A percentile compares a stretch with the other conserved stretches of the same genome.
phyloP scores from a whole-genome alignment of 2,888 invertebrate species.

The Aphidius colemani region DNA sequence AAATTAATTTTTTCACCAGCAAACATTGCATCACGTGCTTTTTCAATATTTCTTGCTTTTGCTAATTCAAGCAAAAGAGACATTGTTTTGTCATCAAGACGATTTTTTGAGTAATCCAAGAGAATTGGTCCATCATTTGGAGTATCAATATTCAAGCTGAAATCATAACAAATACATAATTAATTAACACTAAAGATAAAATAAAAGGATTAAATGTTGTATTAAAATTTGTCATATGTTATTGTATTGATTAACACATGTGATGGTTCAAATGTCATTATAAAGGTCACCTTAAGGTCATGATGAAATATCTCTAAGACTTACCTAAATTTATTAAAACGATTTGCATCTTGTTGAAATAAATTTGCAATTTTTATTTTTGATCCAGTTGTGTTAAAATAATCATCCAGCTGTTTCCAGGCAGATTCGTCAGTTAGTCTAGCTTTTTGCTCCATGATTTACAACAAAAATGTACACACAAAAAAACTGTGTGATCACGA shows the following conservation, averaged over 20 bases:
- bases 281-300: conserved; percentile 52
- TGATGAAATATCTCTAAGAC: conserved; percentile 33
- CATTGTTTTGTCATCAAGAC: conserved; percentile 79
- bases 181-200: neutral
- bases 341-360: conserved; percentile 77
- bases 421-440: conserved; percentile 70
- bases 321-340: conserved; percentile 91
- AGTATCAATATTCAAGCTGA: conserved; percentile 75
- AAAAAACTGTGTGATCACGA: neutral
- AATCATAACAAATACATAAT: conserved; percentile 3
- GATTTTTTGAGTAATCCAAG: conserved; percentile 96
- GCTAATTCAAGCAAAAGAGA: conserved; percentile 77
- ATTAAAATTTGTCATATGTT: neutral
- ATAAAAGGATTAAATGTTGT: no score
- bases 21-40: conserved; percentile 90
- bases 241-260: neutral
- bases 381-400: conserved; percentile 72
- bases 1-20: conserved; percentile 95
- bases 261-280: neutral
- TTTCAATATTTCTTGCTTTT: conserved; percentile 77
- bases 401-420: conserved; percentile 77
- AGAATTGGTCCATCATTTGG: conserved; percentile 89
- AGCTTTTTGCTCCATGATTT: conserved; percentile 62
- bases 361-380: conserved; percentile 81
- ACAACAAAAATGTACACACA: neutral